A percentile compares a stretch with the other conserved stretches of the same genome.
Evolutionary conservation across 2,113 vertebrate genomes (phyloP).

Genomic region (Ginglymostoma cirratum): DNA sequence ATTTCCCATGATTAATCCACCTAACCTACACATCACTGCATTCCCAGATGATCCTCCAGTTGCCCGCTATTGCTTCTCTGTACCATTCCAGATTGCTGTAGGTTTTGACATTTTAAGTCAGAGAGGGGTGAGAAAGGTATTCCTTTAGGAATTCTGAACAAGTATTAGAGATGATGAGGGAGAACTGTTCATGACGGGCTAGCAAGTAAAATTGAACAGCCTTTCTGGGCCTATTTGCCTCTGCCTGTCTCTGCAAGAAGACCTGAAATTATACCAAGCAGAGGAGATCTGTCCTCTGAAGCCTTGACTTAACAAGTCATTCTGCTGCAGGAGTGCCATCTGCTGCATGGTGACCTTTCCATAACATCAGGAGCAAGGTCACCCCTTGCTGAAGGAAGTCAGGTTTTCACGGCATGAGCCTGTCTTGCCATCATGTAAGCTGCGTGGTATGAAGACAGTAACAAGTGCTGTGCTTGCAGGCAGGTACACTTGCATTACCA

Average conservation of each 20-base stretch:
- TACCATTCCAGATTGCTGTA: background rate
- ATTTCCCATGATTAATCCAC: too few relatives aligned
- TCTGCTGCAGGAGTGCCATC: background rate
- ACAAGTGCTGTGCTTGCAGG: background rate
- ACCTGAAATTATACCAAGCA: background rate
- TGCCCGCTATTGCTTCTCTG: background rate
- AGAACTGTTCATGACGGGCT: background rate
- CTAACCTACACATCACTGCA: too few relatives aligned
- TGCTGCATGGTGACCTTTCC: background rate
- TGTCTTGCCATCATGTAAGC: background rate
- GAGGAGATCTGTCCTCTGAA: background rate
- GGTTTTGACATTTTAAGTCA: background rate
- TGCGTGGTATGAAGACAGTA: background rate
- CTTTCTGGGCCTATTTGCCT: background rate
- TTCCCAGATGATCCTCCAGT: too few relatives aligned
- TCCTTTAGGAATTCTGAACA: background rate
- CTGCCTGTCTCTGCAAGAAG: background rate
- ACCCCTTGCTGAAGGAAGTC: background rate
- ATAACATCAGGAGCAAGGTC: background rate
- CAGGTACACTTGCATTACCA: background rate
- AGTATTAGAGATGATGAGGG: background rate
- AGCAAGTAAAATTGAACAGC: background rate
- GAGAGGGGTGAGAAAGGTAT: background rate
- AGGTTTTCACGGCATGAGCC: background rate
- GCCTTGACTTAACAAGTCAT: background rate